Conservation (phyloP, 2,888 invertebrate genomes). For the Venustoraphidia nigricollis region DNA sequence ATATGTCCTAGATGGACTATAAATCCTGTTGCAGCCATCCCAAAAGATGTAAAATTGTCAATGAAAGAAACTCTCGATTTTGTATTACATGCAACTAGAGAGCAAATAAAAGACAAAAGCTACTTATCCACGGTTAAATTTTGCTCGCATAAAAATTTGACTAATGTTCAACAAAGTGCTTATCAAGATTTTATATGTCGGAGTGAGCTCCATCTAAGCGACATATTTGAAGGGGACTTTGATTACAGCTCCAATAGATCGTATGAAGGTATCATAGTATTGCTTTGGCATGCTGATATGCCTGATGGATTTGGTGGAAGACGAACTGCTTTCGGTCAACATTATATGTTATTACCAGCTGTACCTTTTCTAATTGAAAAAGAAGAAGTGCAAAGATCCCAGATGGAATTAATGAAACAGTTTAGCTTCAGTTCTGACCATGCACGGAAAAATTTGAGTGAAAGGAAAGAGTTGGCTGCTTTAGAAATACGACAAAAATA, state of each 20-base stretch:
- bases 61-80: background rate
- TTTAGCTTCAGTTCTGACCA: conserved; percentile 10
- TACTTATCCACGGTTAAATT: background rate
- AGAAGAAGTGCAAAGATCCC: conserved; percentile 32
- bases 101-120: background rate
- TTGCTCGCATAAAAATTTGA: background rate
- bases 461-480: conserved; percentile 7
- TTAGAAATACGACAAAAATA: conserved; percentile 27
- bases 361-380: conserved; percentile 24
- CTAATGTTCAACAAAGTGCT: background rate
- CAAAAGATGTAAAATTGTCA: conserved; percentile 3
- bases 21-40: conserved; percentile 24
- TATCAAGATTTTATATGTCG: background rate
- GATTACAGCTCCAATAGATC: background rate
- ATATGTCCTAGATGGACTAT: conserved; percentile 46
- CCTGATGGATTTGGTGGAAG: conserved; percentile 36
- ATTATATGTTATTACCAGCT: conserved; percentile 45
- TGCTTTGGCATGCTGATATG: conserved; percentile 35
- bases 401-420: conserved; percentile 10
- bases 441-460: conserved; percentile 18
- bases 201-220: conserved; percentile 7
- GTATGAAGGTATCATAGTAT: background rate
- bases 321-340: conserved; percentile 49
- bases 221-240: background rate
- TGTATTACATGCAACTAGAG: background rate